A percentile compares a stretch with the other conserved stretches of the same genome.
These are phyloP conservation scores for Bhutanitis thaidina DNA, from an alignment of 2,888 invertebrate genomes.

Conservation along the genomic window DNA sequence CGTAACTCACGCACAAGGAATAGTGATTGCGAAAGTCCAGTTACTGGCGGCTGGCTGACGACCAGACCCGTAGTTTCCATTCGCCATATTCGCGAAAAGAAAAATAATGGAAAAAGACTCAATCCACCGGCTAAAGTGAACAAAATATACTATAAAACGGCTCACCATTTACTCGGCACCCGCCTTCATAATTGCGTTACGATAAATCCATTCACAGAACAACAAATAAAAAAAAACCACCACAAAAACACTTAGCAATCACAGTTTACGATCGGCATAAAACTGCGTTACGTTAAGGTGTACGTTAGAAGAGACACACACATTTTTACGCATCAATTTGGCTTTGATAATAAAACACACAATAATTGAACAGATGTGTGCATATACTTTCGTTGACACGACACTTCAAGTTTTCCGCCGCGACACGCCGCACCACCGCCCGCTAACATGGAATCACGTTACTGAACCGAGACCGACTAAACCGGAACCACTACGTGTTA, in stretches of 20 bases:
- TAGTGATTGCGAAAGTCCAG: constrained; percentile 76
- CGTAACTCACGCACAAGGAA: constrained; percentile 64
- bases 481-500: constrained; percentile 51
- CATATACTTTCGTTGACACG: constrained; percentile 72
- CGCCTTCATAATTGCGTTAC: constrained; percentile 64
- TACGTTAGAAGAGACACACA: constrained; percentile 43
- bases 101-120: constrained; percentile 7
- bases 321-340: constrained; percentile 51
- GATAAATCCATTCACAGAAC: constrained; percentile 68
- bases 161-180: constrained; percentile 47
- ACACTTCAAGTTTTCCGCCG: constrained; percentile 38
- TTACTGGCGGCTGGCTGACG: constrained; percentile 49
- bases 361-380: constrained; percentile 75
- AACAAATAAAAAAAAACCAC: constrained; percentile 50
- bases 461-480: constrained; percentile 36
- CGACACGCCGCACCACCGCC: constrained; percentile 25
- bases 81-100: constrained; percentile 25
- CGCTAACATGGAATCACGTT: constrained; percentile 55
- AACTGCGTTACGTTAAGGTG: constrained; percentile 36
- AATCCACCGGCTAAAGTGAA: constrained; percentile 13
- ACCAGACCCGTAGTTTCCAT: constrained; percentile 29
- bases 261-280: constrained; percentile 48
- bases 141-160: constrained; percentile 1
- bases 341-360: constrained; percentile 54
- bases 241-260: constrained; percentile 60